Evolutionary conservation across 2,113 vertebrate genomes (phyloP).

Genomic region (Cavia aperea): DNA sequence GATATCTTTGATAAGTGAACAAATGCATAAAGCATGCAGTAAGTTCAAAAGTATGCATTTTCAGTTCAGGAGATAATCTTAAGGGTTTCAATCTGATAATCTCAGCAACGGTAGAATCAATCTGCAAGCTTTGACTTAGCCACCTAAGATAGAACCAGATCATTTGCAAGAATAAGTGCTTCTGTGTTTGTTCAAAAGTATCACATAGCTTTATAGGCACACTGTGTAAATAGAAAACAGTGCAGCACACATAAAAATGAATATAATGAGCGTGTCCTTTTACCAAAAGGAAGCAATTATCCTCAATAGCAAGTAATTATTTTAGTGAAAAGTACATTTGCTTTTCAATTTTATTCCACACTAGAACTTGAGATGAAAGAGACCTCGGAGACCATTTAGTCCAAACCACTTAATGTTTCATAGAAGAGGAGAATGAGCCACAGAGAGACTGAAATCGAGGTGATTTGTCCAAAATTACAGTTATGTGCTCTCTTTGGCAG

Average conservation of each 20-base stretch:
- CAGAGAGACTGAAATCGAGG: background rate
- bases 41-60: background rate
- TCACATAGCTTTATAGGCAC: slow-evolving; percentile 42
- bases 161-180: slow-evolving; percentile 43
- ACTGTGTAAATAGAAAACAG: slow-evolving; percentile 56
- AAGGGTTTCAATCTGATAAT: slow-evolving; percentile 27
- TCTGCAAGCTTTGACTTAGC: background rate
- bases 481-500: background rate
- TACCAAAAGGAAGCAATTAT: slow-evolving; percentile 61
- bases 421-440: slow-evolving; percentile 4
- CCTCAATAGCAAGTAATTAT: slow-evolving; percentile 54
- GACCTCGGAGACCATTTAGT: slow-evolving; percentile 37
- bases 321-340: slow-evolving; percentile 52
- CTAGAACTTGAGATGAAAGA: slow-evolving; percentile 34
- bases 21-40: slow-evolving; percentile 23
- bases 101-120: background rate
- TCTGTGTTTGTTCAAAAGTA: slow-evolving; percentile 43
- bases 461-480: background rate
- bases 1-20: slow-evolving; percentile 33
- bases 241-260: slow-evolving; percentile 39
- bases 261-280: slow-evolving; percentile 47
- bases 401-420: background rate
- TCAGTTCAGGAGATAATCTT: slow-evolving; percentile 4
- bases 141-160: background rate
- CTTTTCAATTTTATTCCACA: slow-evolving; percentile 50